Evolutionary conservation across 2,797 vertebrate genomes (phyloP).

Genomic region (Etheostoma nigrum): DNA sequence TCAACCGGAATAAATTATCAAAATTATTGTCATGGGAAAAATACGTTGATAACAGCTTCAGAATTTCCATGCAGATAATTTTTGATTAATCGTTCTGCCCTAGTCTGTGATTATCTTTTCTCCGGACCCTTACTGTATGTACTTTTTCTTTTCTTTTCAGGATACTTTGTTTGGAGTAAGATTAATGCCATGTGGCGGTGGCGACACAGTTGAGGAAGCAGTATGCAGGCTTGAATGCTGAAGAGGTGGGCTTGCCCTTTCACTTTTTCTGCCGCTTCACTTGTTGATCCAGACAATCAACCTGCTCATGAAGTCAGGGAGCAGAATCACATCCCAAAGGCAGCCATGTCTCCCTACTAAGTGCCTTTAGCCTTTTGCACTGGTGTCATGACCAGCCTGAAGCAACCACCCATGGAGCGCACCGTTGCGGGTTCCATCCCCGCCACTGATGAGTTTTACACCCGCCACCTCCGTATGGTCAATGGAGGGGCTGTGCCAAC

Average conservation of each 20-base stretch:
- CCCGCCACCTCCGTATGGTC: slow-evolving; percentile 91
- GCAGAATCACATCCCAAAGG: slow-evolving; percentile 51
- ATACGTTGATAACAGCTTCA: too few relatives aligned
- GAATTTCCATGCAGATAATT: too few relatives aligned
- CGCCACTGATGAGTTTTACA: slow-evolving; percentile 95
- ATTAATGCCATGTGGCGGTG: slow-evolving; percentile 33
- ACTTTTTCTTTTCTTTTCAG: slow-evolving; percentile 63
- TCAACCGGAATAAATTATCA: too few relatives aligned
- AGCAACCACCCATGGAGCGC: slow-evolving; percentile 92
- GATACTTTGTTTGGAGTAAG: slow-evolving; percentile 20
- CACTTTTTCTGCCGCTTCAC: slow-evolving; percentile 5
- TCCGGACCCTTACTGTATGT: slow-evolving; percentile 3
- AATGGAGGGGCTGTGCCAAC: slow-evolving; percentile 88
- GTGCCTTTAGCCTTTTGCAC: slow-evolving; percentile 79
- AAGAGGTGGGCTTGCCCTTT: slow-evolving; percentile 37
- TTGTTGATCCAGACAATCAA: slow-evolving; percentile 55
- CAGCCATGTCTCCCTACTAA: slow-evolving; percentile 83
- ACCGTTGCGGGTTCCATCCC: slow-evolving; percentile 89
- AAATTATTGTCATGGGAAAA: too few relatives aligned
- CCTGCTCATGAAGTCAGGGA: slow-evolving; percentile 68
- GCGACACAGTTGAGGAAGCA: slow-evolving; percentile 13
- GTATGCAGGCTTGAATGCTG: slow-evolving; percentile 60
- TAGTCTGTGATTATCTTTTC: slow-evolving; percentile 8
- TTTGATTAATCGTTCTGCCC: too few relatives aligned
- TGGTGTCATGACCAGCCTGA: slow-evolving; percentile 95